phyloP scores from a whole-genome alignment of 2,797 vertebrate genomes.

The Lates japonicus region DNA sequence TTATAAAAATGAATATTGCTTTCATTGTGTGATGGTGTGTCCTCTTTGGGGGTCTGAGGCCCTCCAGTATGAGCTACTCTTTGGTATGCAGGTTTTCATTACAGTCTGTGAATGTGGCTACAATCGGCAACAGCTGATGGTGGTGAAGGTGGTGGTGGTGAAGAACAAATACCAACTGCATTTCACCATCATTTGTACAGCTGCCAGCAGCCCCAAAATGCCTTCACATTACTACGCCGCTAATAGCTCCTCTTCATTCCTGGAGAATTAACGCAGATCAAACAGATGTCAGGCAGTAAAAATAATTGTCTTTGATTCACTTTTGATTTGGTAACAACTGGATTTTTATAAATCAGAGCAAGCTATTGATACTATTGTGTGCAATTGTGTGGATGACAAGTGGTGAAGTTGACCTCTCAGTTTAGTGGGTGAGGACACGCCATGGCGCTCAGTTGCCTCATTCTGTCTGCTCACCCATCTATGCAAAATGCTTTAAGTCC shows the following conservation, averaged over 20 bases:
- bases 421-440: constrained; percentile 58
- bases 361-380: not conserved
- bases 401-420: constrained; percentile 54
- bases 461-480: constrained; percentile 90
- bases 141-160: constrained; percentile 64
- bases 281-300: not conserved
- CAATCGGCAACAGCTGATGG: constrained; percentile 80
- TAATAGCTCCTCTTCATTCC: constrained; percentile 83
- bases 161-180: constrained; percentile 80
- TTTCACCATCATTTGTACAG: constrained; percentile 84
- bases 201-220: constrained; percentile 72
- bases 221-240: constrained; percentile 70
- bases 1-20: not conserved
- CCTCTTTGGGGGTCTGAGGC: constrained; percentile 16
- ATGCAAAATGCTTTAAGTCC: constrained; percentile 86
- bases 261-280: constrained; percentile 40
- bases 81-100: constrained; percentile 63
- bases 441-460: constrained; percentile 77
- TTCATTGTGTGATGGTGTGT: not conserved
- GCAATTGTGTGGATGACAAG: constrained; percentile 16
- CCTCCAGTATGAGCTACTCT: constrained; percentile 20
- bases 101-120: constrained; percentile 79
- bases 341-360: constrained; percentile 1
- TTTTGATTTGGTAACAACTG: not conserved
- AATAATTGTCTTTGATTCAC: not conserved